Evolutionary conservation across 2,797 vertebrate genomes (phyloP).

Genomic region (Knipowitschia caucasica): DNA sequence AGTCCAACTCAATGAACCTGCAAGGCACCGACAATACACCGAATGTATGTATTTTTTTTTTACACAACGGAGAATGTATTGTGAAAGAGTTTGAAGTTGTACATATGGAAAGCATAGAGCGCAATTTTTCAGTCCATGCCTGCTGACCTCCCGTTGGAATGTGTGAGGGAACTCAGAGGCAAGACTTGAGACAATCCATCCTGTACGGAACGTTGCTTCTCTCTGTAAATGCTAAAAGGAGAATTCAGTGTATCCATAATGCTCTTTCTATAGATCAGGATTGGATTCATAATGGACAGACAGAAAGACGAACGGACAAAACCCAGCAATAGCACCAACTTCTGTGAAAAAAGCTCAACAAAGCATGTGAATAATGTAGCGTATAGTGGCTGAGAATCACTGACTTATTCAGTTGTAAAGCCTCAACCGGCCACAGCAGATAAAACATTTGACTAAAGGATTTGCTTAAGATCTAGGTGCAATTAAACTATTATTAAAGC

Average conservation of each 20-base stretch:
- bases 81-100: slow-evolving; percentile 50
- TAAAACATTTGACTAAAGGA: slow-evolving; percentile 13
- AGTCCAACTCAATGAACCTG: slow-evolving; percentile 64
- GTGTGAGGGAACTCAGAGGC: slow-evolving; percentile 46
- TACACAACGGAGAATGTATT: slow-evolving; percentile 64
- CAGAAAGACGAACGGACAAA: slow-evolving; percentile 14
- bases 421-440: slow-evolving; percentile 26
- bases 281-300: slow-evolving; percentile 27
- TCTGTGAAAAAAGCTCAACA: slow-evolving; percentile 25
- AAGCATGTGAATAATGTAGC: slow-evolving; percentile 14
- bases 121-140: slow-evolving; percentile 40
- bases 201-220: slow-evolving; percentile 48
- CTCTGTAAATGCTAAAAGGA: slow-evolving; percentile 44
- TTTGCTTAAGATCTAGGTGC: background rate
- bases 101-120: slow-evolving; percentile 59
- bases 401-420: slow-evolving; percentile 15
- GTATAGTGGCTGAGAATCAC: slow-evolving; percentile 17
- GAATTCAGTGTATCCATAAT: slow-evolving; percentile 36
- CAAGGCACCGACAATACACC: slow-evolving; percentile 75
- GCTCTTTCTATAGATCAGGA: slow-evolving; percentile 26
- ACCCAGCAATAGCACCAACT: slow-evolving; percentile 63
- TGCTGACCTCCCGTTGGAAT: slow-evolving; percentile 50
- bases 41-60: slow-evolving; percentile 57
- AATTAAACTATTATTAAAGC: slow-evolving; percentile 14
- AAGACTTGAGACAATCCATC: slow-evolving; percentile 55